Base-by-base conservation (phyloP, 1,140 invertebrate genomes). In the Belonocnema kinseyi region DNA sequence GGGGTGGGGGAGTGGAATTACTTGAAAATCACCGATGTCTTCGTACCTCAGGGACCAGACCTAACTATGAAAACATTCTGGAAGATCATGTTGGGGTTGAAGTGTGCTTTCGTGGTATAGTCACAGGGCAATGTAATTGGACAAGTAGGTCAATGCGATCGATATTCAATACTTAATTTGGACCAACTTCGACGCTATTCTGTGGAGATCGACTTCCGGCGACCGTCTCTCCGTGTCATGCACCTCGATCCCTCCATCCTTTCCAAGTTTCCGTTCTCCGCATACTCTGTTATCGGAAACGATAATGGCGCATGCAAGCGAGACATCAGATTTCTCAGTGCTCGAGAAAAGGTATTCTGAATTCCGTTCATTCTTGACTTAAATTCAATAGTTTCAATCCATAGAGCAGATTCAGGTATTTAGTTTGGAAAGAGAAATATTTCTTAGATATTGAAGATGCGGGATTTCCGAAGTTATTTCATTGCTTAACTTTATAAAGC, bases 121-220 rank as follows among this genome's bases (percentile, higher is more conserved):
- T 21, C 7, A 21, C 26, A 13, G 51, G 73, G 21, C 26, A 75
- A 56, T 53, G 56, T 80, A 85, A 85, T 84, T 82, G 79, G 79
- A 75, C 80, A 87, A 87, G 79, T 86, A 80, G 84, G 84, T 86
- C 86, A 77, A 76, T 54, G 66, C 46, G 77, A 78, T 85, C 83
- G 84, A 87, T 87, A 85, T 86, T 87, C 85, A 82, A 85, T 86
- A 87, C 84, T 85, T 87, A 86, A 86, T 87, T 87, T 85, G 80
- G 74, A 76, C 76, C 76, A 50, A 58, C 74, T 53, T 66, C 52
- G 66, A 76, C 17, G 17, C 21, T 12, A 58, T 58, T 58, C 56
- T 58, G 19, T 26, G 17, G 71, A 72, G 72, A 53, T 73, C 51
- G 72, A 78, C 78, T 74, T 79, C 73, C 72, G 72, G 58, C 21